These are phyloP conservation scores for Zygothrica quintamaculata DNA, from an alignment of 2,888 invertebrate genomes.

Conservation along the genomic window DNA sequence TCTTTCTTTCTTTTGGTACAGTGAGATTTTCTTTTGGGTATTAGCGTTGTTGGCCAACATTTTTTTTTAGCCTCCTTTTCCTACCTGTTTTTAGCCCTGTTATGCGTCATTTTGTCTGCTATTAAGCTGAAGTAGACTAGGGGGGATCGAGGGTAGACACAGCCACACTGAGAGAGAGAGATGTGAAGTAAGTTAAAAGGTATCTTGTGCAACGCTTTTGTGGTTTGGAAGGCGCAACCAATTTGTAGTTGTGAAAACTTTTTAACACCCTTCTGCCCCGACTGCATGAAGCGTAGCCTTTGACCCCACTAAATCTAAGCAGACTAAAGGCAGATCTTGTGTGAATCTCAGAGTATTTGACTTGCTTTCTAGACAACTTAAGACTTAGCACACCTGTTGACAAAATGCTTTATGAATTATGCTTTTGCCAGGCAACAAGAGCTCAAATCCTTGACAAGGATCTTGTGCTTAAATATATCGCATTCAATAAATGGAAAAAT, in stretches of 20 bases:
- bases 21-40: conserved; percentile 67
- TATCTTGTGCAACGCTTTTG: conserved; percentile 50
- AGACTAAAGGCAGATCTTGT: conserved; percentile 41
- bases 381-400: conserved; percentile 30
- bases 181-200: conserved; percentile 46
- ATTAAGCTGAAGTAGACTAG: conserved; percentile 13
- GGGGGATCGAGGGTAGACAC: conserved; percentile 2
- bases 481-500: conserved; percentile 58
- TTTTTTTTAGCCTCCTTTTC: too few relatives aligned
- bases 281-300: too few relatives aligned
- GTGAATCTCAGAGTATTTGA: conserved; percentile 31
- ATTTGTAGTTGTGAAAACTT: conserved; percentile 78
- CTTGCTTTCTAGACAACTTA: conserved; percentile 36
- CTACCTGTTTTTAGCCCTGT: conserved; percentile 52
- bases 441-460: conserved; percentile 34
- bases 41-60: conserved; percentile 70
- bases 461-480: conserved; percentile 34
- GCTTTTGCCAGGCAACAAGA: too few relatives aligned
- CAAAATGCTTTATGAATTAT: background rate
- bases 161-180: conserved; percentile 14
- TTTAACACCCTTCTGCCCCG: conserved; percentile 21
- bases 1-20: conserved; percentile 57
- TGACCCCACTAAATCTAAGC: conserved; percentile 23
- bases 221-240: conserved; percentile 76
- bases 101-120: conserved; percentile 64